phyloP scores from a whole-genome alignment of 2,888 invertebrate genomes.

The Oligia fasciuncula region DNA sequence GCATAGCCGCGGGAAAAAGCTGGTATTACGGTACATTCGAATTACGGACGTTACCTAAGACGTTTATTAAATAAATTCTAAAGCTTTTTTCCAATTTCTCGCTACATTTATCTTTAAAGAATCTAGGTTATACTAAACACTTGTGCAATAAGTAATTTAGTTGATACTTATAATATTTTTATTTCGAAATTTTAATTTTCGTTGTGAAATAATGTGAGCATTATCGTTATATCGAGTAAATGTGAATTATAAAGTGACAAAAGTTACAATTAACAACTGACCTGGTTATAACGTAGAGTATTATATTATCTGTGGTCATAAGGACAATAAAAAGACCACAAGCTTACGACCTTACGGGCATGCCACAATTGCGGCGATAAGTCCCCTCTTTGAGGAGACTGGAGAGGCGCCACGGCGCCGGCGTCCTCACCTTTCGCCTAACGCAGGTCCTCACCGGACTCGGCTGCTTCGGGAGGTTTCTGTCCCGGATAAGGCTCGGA shows the following conservation, averaged over 20 bases:
- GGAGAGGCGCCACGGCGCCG: too few relatives aligned
- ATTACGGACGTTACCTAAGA: constrained; percentile 46
- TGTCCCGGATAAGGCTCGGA: too few relatives aligned
- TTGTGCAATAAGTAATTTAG: constrained; percentile 48
- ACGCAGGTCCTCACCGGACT: too few relatives aligned
- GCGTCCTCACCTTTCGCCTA: too few relatives aligned
- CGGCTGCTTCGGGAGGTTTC: too few relatives aligned
- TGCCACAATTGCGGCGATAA: too few relatives aligned
- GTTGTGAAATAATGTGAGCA: neutral
- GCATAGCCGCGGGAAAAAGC: neutral
- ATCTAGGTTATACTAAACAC: constrained; percentile 51
- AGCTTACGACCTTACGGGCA: neutral
- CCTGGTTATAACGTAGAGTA: neutral
- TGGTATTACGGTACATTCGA: constrained; percentile 16
- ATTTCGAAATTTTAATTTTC: constrained; percentile 3
- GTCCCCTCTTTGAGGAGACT: too few relatives aligned
- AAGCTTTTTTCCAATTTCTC: constrained; percentile 43
- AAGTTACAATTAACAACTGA: neutral
- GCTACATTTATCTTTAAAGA: constrained; percentile 38
- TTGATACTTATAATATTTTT: neutral
- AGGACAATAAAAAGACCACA: neutral
- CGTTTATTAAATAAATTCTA: constrained; percentile 25
- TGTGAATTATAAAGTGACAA: neutral
- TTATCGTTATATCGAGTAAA: neutral
- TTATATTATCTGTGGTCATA: neutral